A percentile compares a stretch with the other conserved stretches of the same genome.
Conservation (phyloP, 2,888 invertebrate genomes). For the Rhagonycha lutea region DNA sequence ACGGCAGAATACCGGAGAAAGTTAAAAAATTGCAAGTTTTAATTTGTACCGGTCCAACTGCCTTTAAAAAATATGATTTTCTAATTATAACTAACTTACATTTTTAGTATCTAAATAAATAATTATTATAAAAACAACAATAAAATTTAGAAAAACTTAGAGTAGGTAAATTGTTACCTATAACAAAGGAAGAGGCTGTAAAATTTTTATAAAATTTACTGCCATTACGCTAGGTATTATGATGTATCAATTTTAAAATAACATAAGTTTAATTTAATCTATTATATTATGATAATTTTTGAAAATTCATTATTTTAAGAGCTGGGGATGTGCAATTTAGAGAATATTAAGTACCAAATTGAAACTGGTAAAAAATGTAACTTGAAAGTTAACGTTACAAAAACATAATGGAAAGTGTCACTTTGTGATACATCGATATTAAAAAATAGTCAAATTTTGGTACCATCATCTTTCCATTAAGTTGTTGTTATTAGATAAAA, state of each 20-base stretch:
- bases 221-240: slow-evolving; percentile 6
- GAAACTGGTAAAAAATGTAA: background rate
- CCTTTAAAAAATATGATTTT: background rate
- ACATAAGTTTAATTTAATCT: background rate
- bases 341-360: background rate
- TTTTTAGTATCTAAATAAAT: background rate
- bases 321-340: slow-evolving; percentile 29
- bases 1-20: background rate
- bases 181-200: slow-evolving; percentile 11
- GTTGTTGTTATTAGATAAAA: background rate
- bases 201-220: slow-evolving; percentile 25
- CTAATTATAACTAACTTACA: background rate
- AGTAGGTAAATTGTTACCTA: background rate
- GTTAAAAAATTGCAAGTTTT: background rate
- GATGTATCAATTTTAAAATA: background rate
- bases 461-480: background rate
- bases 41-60: background rate
- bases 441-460: background rate
- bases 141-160: background rate
- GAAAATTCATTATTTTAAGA: slow-evolving; percentile 1
- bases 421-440: background rate
- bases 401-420: background rate
- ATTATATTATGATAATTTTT: background rate
- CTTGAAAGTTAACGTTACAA: background rate
- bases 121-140: background rate